Evolutionary conservation across 2,888 invertebrate species (phyloP).

Genomic region (Erannis defoliaria): DNA sequence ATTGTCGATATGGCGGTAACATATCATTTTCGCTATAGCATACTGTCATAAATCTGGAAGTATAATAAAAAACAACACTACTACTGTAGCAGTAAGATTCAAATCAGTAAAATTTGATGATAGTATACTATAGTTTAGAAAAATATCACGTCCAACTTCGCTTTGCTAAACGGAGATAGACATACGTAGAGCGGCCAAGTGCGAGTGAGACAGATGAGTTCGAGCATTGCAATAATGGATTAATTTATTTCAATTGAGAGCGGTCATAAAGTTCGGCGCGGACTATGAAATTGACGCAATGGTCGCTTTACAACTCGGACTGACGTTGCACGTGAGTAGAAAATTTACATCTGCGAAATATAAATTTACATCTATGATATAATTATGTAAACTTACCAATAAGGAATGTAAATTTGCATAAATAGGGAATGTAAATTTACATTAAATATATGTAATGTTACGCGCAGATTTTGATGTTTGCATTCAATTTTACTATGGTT

Average conservation of each 20-base stretch:
- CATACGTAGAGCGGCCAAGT: slow-evolving; percentile 16
- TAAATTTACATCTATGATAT: not conserved
- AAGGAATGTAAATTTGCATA: too few species aligned
- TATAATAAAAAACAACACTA: not conserved
- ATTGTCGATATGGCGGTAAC: slow-evolving; percentile 23
- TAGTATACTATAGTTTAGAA: slow-evolving; percentile 20
- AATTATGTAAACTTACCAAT: too few species aligned
- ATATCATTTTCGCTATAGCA: slow-evolving; percentile 35
- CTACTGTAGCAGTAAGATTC: not conserved
- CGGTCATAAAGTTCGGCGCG: not conserved
- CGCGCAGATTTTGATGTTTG: slow-evolving; percentile 17
- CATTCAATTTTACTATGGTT: slow-evolving; percentile 2
- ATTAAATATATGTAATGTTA: slow-evolving; percentile 1
- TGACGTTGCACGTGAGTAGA: slow-evolving; percentile 29
- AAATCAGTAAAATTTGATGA: slow-evolving; percentile 1
- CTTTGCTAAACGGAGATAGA: slow-evolving; percentile 20
- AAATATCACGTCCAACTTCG: slow-evolving; percentile 13
- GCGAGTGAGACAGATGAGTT: slow-evolving; percentile 26
- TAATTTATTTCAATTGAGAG: not conserved
- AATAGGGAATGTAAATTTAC: not conserved
- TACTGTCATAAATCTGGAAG: slow-evolving; percentile 2
- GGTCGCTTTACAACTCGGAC: slow-evolving; percentile 18
- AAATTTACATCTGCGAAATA: slow-evolving; percentile 1
- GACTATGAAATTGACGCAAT: not conserved
- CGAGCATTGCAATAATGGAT: not conserved